Percentiles rank a stretch among this genome's conserved stretches.
Conservation (phyloP, 1,140 invertebrate species). For the Leptinotarsa texana region DNA sequence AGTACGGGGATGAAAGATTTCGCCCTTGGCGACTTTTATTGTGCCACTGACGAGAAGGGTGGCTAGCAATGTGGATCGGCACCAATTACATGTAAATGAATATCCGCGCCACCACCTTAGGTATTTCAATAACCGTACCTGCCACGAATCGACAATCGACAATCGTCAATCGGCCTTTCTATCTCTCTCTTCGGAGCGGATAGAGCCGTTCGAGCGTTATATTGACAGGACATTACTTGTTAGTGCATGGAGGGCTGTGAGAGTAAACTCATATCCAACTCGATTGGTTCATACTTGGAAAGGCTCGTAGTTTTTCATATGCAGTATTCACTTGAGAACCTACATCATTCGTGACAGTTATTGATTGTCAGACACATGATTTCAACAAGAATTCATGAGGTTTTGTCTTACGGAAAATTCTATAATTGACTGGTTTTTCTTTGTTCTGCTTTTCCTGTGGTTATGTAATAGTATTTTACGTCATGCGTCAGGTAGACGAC, state of each 20-base stretch:
- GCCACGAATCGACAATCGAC: conserved; percentile 42
- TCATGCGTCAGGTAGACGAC: no score
- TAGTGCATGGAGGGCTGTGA: background rate
- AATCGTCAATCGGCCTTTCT: background rate
- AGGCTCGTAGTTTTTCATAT: no score
- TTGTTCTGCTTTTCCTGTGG: no score
- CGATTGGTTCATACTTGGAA: no score
- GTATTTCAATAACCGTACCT: conserved; percentile 52
- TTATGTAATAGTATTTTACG: no score
- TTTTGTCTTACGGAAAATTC: no score
- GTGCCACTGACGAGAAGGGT: conserved; percentile 20
- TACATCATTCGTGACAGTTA: no score
- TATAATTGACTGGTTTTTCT: no score
- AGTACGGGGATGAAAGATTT: conserved; percentile 22
- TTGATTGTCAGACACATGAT: no score
- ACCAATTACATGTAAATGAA: conserved; percentile 55
- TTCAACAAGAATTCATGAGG: no score
- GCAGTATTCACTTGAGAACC: no score
- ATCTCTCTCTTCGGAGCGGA: background rate
- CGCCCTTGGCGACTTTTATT: conserved; percentile 37
- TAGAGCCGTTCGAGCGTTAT: background rate
- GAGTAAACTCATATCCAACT: no score
- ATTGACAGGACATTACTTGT: conserved; percentile 19
- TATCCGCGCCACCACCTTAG: conserved; percentile 45
- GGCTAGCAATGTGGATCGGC: conserved; percentile 27